Base-by-base conservation (phyloP, 2,113 vertebrate genomes). In the Phainopepla nitens region DNA sequence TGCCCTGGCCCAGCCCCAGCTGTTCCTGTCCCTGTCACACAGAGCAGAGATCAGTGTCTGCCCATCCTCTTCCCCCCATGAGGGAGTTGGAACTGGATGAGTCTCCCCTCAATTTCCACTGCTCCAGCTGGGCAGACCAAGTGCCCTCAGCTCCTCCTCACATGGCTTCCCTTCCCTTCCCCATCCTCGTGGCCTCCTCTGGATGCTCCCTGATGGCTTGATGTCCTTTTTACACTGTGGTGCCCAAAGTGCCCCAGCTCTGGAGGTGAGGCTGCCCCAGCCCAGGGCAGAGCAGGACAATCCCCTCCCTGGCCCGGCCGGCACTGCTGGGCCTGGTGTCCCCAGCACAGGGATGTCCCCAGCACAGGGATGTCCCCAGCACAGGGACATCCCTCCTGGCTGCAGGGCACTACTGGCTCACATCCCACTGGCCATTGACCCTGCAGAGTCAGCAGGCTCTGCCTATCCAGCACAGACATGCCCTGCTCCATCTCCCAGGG, bases 1-100 rank as follows among this genome's bases (percentile, higher is more conserved):
- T n/a, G n/a, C 15, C 17, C 69, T 45, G 47, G 2, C 58, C 0
- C 82, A 64, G 49, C 69, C 2, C n/a, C 68, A 72, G 57, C 68
- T 0, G 0, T 17, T 12, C 27, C 56, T 44, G 56, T 71, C 31
- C 25, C 15, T 79, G 49, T 22, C 31, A 25, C 27, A 33, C 6
- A 14, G 76, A 44, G 60, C 39, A 65, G 25, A 65, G 50, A 66
- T 36, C 20, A 20, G 21, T 10, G n/a, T 7, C 76, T 54, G 47
- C 22, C 14, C 66, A 39, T 53, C 25, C 60, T 31, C 25, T 24
- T 7, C 27, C 51, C 8, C 6, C 36, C 41, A 27, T 11, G 11
- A 27, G 57, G 31, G 27, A 0, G 5, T 1, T 72, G 13, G 0
- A 45, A 11, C 33, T 3, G 9, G 27, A 14, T 36, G 16, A 71